phyloP scores from a whole-genome alignment of 2,888 invertebrate genomes.

The Luperina testacea region DNA sequence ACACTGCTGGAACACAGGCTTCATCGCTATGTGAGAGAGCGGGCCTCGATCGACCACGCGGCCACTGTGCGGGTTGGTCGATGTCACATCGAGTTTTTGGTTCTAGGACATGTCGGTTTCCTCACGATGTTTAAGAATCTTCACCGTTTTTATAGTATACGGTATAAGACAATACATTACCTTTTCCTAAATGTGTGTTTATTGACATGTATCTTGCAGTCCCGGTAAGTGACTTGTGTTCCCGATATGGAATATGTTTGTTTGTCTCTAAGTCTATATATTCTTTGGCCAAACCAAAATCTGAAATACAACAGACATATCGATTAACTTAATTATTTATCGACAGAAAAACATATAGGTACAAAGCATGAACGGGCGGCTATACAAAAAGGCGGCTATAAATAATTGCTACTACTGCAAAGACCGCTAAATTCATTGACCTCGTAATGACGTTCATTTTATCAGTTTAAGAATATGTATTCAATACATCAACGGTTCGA shows the following conservation, averaged over 20 bases:
- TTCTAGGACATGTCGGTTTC: background rate
- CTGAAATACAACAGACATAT: constrained; percentile 88
- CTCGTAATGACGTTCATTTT: constrained; percentile 55
- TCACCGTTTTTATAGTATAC: background rate
- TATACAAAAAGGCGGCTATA: constrained; percentile 43
- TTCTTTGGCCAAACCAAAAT: constrained; percentile 99
- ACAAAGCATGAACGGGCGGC: constrained; percentile 22
- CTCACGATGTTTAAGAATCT: background rate
- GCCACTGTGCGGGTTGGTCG: background rate
- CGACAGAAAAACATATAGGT: constrained; percentile 28
- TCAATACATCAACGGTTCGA: constrained; percentile 52
- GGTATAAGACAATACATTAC: constrained; percentile 80
- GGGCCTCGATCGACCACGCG: background rate
- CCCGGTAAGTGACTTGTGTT: constrained; percentile 99
- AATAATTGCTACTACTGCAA: constrained; percentile 52
- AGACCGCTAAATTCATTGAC: constrained; percentile 61
- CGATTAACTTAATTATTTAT: constrained; percentile 49
- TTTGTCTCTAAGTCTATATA: constrained; percentile 99
- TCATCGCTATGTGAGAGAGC: background rate
- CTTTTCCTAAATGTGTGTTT: constrained; percentile 99
- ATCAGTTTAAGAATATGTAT: constrained; percentile 60
- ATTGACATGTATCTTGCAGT: constrained; percentile 99
- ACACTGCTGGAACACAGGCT: background rate
- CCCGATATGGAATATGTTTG: constrained; percentile 99
- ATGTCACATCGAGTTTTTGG: background rate